Evolutionary conservation across 2,797 vertebrate species (phyloP).

Genomic region (Anabacerthia variegaticeps): DNA sequence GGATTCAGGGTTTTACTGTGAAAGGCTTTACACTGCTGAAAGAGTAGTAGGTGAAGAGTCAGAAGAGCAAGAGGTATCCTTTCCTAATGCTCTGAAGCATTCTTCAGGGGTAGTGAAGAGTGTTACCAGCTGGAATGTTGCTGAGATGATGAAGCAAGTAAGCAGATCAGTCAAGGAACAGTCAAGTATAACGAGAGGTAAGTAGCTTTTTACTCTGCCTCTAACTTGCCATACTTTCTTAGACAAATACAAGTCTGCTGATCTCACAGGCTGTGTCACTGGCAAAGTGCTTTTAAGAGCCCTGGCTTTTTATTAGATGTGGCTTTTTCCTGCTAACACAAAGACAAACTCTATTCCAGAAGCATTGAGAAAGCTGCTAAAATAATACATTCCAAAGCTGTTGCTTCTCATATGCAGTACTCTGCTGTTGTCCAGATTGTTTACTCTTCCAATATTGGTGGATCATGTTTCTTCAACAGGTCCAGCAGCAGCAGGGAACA

Average conservation of each 20-base stretch:
- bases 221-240: not conserved
- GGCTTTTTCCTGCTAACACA: not conserved
- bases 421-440: not conserved
- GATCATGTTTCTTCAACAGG: not conserved
- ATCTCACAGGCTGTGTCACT: accelerated
- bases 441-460: not conserved
- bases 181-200: not conserved
- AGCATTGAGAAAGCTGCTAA: not conserved
- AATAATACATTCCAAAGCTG: not conserved
- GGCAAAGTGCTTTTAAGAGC: not conserved
- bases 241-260: not conserved
- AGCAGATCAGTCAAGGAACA: not conserved
- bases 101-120: not conserved
- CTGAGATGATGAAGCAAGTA: not conserved
- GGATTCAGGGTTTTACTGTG: not conserved
- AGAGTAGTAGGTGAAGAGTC: not conserved
- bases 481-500: not conserved
- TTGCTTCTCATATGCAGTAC: not conserved
- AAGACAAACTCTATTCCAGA: not conserved
- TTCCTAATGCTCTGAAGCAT: not conserved
- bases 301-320: not conserved
- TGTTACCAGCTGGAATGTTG: not conserved
- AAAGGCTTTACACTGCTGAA: not conserved
- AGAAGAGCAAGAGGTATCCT: not conserved
- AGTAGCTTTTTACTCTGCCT: not conserved